phyloP scores from a whole-genome alignment of 2,888 invertebrate genomes.

The Drosophila nr. perissopoda region DNA sequence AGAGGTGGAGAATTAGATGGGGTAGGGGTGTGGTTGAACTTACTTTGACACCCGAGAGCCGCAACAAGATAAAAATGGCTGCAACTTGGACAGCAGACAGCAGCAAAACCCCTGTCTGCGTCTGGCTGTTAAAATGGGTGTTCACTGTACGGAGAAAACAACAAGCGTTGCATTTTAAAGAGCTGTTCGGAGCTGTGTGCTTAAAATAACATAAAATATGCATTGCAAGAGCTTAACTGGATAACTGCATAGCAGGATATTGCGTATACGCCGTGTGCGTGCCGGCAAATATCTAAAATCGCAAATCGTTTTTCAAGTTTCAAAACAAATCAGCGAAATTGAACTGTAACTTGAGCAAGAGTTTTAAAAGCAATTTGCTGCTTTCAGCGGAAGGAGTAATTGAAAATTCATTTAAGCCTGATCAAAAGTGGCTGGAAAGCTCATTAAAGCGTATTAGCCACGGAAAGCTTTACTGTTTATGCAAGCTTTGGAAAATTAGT shows the following conservation, averaged over 20 bases:
- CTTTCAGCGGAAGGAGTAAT: neutral
- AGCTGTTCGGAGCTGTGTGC: conserved; percentile 7
- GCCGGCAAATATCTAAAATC: conserved; percentile 25
- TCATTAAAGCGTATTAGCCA: neutral
- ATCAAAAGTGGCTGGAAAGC: neutral
- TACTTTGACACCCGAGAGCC: conserved; percentile 71
- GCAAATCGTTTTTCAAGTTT: conserved; percentile 16
- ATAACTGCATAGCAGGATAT: conserved; percentile 56
- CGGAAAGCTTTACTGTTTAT: neutral
- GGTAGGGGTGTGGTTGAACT: conserved; percentile 26
- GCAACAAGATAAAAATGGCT: conserved; percentile 73
- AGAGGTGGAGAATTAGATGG: neutral
- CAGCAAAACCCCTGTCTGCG: conserved; percentile 18
- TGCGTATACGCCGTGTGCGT: conserved; percentile 47
- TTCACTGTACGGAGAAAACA: conserved; percentile 10
- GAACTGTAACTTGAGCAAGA: neutral
- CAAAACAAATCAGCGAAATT: conserved; percentile 9
- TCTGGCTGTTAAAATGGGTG: conserved; percentile 28
- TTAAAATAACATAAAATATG: conserved; percentile 64
- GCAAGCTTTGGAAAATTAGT: neutral
- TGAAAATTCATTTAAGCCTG: neutral
- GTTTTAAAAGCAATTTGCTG: neutral
- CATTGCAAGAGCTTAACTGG: conserved; percentile 59
- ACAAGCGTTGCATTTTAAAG: conserved; percentile 50
- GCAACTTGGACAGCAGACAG: conserved; percentile 27